These are phyloP conservation scores for Hippocampus barbouri DNA, from an alignment of 2,113 vertebrate species.

Conservation along the genomic window DNA sequence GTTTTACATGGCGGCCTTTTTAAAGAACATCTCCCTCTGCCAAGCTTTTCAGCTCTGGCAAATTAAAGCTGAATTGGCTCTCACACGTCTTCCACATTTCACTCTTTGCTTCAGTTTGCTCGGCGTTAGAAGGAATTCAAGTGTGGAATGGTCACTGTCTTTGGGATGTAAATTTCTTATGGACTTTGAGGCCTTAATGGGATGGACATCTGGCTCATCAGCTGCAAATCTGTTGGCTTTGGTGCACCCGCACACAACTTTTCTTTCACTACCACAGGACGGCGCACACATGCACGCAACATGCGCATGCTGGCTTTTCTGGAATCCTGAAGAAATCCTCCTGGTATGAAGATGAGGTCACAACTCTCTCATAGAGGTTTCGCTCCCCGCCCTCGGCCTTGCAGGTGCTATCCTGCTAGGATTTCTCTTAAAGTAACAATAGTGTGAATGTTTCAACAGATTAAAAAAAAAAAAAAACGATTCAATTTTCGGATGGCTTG, in stretches of 20 bases:
- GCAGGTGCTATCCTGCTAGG: constrained; percentile 30
- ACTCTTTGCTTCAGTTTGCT: constrained; percentile 23
- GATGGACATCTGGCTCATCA: constrained; percentile 51
- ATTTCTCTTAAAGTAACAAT: constrained; percentile 19
- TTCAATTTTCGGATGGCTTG: background rate
- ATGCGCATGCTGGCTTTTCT: background rate
- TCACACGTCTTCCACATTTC: constrained; percentile 1
- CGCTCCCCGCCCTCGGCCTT: constrained; percentile 20
- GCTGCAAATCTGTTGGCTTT: constrained; percentile 54
- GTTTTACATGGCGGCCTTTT: constrained; percentile 27
- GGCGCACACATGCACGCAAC: constrained; percentile 12
- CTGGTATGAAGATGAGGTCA: constrained; percentile 34
- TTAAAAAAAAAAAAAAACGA: constrained; percentile 7
- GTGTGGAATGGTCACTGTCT: constrained; percentile 31
- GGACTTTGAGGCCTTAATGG: constrained; percentile 48
- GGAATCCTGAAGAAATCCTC: constrained; percentile 13
- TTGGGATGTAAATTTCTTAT: constrained; percentile 60
- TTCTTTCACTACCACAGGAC: constrained; percentile 36
- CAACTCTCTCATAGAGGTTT: constrained; percentile 26
- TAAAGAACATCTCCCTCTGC: constrained; percentile 23
- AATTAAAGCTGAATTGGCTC: constrained; percentile 33
- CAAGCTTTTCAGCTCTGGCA: constrained; percentile 26
- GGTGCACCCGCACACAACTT: constrained; percentile 24
- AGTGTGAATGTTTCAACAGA: constrained; percentile 20
- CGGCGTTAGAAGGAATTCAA: constrained; percentile 18